phyloP scores from a whole-genome alignment of 2,113 vertebrate species.

The Micromys minutus region DNA sequence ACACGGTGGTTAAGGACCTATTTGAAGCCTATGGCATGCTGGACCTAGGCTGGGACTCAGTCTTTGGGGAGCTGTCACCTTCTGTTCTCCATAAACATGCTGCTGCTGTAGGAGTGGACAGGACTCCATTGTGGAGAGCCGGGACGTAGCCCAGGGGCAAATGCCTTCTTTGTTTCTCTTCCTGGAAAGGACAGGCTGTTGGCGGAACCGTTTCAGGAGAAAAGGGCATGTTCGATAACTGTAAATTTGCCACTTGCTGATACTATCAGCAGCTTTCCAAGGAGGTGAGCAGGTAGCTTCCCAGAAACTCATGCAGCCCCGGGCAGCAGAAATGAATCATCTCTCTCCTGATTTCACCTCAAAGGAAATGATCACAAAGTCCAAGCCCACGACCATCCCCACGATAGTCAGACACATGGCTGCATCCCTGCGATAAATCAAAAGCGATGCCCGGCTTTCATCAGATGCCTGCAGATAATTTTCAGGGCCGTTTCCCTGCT shows the following conservation, averaged over 20 bases:
- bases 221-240: not conserved
- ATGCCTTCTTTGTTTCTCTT: not conserved
- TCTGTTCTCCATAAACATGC: not conserved
- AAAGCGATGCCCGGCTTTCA: conserved; percentile 61
- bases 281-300: conserved; percentile 8
- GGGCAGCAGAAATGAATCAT: conserved; percentile 33
- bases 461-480: conserved; percentile 31
- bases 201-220: not conserved
- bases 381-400: not conserved
- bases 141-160: not conserved
- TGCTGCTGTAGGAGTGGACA: not conserved
- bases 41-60: not conserved
- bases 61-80: not conserved
- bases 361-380: conserved; percentile 24
- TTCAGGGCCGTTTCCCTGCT: conserved; percentile 54
- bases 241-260: not conserved
- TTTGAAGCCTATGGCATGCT: not conserved
- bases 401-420: not conserved
- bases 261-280: not conserved
- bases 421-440: conserved; percentile 57
- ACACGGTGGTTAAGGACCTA: not conserved
- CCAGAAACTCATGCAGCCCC: not conserved
- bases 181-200: not conserved
- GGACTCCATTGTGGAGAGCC: rapidly evolving
- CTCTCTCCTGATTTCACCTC: not conserved